Conservation (phyloP, 2,797 vertebrate species). For the Aldrovandia affinis region DNA sequence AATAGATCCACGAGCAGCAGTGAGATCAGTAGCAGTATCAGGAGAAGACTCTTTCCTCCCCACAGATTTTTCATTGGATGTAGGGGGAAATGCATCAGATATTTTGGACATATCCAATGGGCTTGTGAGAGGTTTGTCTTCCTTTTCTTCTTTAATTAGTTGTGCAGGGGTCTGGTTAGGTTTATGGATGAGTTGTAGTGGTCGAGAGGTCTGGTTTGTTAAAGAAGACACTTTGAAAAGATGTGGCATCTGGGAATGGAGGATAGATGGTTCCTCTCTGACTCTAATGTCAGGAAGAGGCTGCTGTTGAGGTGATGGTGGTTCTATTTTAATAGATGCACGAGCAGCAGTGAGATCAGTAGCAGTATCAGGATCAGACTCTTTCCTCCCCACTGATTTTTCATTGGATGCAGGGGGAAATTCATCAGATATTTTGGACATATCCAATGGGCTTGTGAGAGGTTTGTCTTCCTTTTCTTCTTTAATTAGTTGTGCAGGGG, state of each 20-base stretch:
- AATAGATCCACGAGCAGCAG: neutral
- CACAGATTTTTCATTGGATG: neutral
- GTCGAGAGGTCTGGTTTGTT: constrained; percentile 25
- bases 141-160: neutral
- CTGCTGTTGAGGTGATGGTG: neutral
- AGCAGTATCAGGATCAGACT: neutral
- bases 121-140: constrained; percentile 8
- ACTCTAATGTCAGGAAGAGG: neutral
- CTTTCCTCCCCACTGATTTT: neutral
- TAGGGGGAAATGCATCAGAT: neutral
- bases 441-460: constrained; percentile 25
- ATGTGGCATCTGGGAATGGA: constrained; percentile 37
- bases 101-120: constrained; percentile 29
- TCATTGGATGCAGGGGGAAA: neutral
- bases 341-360: constrained; percentile 4
- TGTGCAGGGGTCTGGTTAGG: neutral
- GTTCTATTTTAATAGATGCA: constrained; percentile 32
- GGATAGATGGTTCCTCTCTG: constrained; percentile 34
- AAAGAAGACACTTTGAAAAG: constrained; percentile 24
- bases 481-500: neutral
- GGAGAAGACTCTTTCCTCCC: neutral
- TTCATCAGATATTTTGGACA: constrained; percentile 14
- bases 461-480: neutral
- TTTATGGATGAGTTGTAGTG: neutral
- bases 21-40: constrained; percentile 16